Base-by-base conservation (phyloP, 2,888 invertebrate species). In the Panzeria rudis region DNA sequence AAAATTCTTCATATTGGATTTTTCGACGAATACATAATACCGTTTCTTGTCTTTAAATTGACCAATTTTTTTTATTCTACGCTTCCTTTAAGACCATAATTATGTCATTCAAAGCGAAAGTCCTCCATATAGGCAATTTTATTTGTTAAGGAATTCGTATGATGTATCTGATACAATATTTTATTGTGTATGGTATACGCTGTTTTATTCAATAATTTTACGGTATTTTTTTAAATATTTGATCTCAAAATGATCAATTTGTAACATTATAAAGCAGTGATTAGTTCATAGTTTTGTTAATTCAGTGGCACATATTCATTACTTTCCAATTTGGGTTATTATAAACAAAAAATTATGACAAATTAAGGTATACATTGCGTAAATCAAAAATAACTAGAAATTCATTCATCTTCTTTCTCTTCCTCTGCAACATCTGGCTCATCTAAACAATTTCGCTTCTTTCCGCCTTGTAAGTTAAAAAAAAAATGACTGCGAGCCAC, bases 151-250 rank as follows among this genome's bases (percentile, higher is more conserved):
- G 11, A 35, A 11, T 11, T 35, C 35, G 35, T 35, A 35, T 35
- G 35, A 35, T 35, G 35, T 35, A 35, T 35, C 35, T 35, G 35
- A 35, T 35, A 35, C 35, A 35, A 3, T 11, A 35, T 35, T 35
- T 35, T 35, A 35, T 35, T 35, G 3, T 35, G 35, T 35, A 35
- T 35, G 35, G 35, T 35, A 61, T 61, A 38, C 35, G 20, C 61
- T 61, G 20, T 61, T 61, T 61, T 35, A 61, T 59, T 59, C 32
- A 59, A 59, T 61, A 61, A 35, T 61, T 59, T 61, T 61, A 61
- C 61, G 61, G 61, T 61, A 38, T 35, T 61, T 61, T 61, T 61
- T 61, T 17, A 35, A 61, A 61, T 35, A 38, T 61, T 20, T 61
- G 61, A 61, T 35, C 17, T 38, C 61, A 61, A 61, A 61, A 61